phyloP scores from a whole-genome alignment of 1,140 invertebrate genomes.

The Ericerus pela region DNA sequence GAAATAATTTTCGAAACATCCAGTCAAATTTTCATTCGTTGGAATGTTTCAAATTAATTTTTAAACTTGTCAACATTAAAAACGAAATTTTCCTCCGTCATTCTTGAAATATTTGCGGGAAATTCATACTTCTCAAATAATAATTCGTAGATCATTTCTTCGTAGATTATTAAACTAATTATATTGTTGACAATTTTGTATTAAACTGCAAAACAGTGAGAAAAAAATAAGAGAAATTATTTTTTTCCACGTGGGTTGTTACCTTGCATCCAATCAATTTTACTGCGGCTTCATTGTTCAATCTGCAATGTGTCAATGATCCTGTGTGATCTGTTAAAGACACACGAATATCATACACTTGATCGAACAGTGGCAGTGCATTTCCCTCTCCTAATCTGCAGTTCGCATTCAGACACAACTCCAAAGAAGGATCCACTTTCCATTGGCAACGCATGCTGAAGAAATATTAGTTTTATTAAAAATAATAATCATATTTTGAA shows the following conservation, averaged over 20 bases:
- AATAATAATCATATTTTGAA: background rate
- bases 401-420: constrained; percentile 26
- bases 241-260: no score
- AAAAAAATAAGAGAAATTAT: background rate
- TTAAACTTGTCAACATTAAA: no score
- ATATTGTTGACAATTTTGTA: background rate
- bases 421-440: background rate
- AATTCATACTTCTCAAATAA: no score
- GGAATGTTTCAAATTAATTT: no score
- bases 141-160: constrained; percentile 5
- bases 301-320: constrained; percentile 32
- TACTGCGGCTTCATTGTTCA: constrained; percentile 33
- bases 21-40: no score
- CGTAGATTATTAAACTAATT: background rate
- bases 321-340: constrained; percentile 39
- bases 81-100: no score
- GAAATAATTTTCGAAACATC: no score
- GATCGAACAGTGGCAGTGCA: constrained; percentile 20
- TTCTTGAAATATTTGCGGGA: no score
- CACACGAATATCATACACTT: constrained; percentile 35
- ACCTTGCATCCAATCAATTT: constrained; percentile 30
- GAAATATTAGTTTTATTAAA: background rate
- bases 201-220: background rate
- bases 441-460: constrained; percentile 17
- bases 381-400: constrained; percentile 23